Evolutionary conservation across 2,113 vertebrate genomes (phyloP).

Genomic region (Hystrix cristata): DNA sequence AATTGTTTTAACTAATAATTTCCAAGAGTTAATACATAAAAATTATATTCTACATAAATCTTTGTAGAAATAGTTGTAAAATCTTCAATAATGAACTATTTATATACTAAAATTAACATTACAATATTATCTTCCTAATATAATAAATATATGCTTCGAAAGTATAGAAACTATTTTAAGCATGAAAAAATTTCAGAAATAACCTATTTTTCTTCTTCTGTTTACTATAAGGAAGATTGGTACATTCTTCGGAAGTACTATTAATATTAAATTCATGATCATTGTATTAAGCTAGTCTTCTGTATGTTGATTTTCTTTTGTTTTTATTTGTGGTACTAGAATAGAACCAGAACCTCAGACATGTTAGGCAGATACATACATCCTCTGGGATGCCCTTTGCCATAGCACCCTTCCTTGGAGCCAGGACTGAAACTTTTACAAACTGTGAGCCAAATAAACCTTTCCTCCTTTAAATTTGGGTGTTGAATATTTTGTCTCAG

Average conservation of each 20-base stretch:
- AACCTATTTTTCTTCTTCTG: background rate
- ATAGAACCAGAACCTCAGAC: background rate
- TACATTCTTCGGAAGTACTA: background rate
- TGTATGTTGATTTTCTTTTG: background rate
- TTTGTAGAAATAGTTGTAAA: background rate
- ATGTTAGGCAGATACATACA: background rate
- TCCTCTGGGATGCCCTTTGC: too few relatives aligned
- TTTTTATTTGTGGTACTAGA: background rate
- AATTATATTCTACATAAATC: background rate
- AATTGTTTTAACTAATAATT: background rate
- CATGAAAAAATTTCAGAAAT: background rate
- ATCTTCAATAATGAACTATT: background rate
- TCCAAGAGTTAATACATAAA: background rate
- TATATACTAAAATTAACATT: background rate
- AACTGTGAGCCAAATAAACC: too few relatives aligned
- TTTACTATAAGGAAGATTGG: background rate
- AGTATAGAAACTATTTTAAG: background rate
- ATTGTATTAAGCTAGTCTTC: background rate
- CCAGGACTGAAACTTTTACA: too few relatives aligned
- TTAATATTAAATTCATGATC: slow-evolving; percentile 34
- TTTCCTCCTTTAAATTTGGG: too few relatives aligned
- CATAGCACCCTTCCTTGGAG: too few relatives aligned
- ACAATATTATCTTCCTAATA: background rate
- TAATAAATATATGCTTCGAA: background rate
- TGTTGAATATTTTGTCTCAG: too few relatives aligned